A percentile compares a stretch with the other conserved stretches of the same genome.
phyloP scores from a whole-genome alignment of 2,888 invertebrate genomes.

The Callinectes sapidus region DNA sequence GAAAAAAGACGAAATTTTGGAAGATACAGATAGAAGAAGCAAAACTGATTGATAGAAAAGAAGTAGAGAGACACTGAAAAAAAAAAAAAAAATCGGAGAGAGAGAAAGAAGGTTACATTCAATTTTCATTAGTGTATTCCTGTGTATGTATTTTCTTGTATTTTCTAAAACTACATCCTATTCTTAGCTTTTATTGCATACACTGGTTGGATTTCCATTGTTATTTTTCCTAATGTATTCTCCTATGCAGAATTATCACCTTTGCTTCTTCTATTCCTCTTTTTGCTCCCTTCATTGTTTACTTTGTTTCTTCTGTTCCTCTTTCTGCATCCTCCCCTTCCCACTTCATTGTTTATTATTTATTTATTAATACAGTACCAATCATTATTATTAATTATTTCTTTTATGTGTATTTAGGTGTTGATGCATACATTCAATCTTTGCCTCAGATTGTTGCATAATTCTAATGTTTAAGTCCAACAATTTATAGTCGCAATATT shows the following conservation, averaged over 20 bases:
- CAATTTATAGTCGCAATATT: not conserved
- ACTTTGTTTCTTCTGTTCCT: too few species aligned
- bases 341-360: too few species aligned
- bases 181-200: not conserved
- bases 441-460: not conserved
- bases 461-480: not conserved
- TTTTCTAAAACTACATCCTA: not conserved
- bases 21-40: too few species aligned
- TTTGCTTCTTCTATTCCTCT: not conserved
- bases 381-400: not conserved
- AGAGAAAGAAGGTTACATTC: too few species aligned
- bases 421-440: not conserved
- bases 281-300: too few species aligned
- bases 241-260: not conserved
- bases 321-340: too few species aligned
- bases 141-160: not conserved
- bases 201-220: not conserved
- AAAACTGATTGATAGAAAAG: too few species aligned
- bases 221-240: not conserved
- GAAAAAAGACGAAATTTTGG: too few species aligned
- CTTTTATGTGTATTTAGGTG: not conserved
- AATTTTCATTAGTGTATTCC: not conserved
- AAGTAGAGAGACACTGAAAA: too few species aligned
- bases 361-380: too few species aligned
- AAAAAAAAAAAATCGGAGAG: too few species aligned